These are phyloP conservation scores for Homarus americanus DNA, from an alignment of 1,140 invertebrate genomes.

Conservation along the genomic window DNA sequence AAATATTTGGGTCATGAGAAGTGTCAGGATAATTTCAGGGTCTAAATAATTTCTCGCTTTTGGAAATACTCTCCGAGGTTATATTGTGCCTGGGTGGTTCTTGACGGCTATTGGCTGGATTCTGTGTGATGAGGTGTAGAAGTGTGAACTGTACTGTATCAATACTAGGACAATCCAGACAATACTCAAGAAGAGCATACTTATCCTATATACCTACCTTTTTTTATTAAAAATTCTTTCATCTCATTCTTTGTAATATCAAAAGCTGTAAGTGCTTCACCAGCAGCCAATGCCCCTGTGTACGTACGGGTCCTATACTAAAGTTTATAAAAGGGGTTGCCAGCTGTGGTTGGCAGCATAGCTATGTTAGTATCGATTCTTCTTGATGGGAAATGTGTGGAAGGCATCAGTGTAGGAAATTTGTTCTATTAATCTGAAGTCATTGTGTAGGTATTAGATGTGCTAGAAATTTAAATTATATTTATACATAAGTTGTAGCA, in stretches of 20 bases:
- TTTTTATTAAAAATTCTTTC: slow-evolving; percentile 2
- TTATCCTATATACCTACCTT: slow-evolving; percentile 13
- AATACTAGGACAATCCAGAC: slow-evolving; percentile 41
- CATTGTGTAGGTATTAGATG: slow-evolving; percentile 25
- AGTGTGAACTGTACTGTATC: neutral
- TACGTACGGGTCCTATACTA: slow-evolving; percentile 53
- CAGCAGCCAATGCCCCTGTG: slow-evolving; percentile 41
- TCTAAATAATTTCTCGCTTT: neutral
- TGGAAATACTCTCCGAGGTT: neutral
- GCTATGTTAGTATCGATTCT: slow-evolving; percentile 14
- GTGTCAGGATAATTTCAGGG: slow-evolving; percentile 10
- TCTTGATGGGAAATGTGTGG: slow-evolving; percentile 43
- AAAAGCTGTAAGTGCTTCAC: slow-evolving; percentile 26
- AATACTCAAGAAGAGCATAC: slow-evolving; percentile 9
- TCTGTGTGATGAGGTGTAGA: slow-evolving; percentile 14
- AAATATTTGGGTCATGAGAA: slow-evolving; percentile 1
- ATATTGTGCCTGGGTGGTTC: slow-evolving; percentile 14
- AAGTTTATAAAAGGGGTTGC: slow-evolving; percentile 50
- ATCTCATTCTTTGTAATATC: slow-evolving; percentile 6
- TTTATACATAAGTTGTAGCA: slow-evolving; percentile 34
- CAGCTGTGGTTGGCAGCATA: slow-evolving; percentile 19
- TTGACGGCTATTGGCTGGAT: slow-evolving; percentile 2
- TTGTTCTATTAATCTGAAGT: slow-evolving; percentile 26
- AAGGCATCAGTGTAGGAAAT: slow-evolving; percentile 44
- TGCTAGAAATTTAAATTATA: slow-evolving; percentile 39